A percentile compares a stretch with the other conserved stretches of the same genome.
phyloP scores from a whole-genome alignment of 2,113 vertebrate genomes.

The Campylomormyrus tamandua region DNA sequence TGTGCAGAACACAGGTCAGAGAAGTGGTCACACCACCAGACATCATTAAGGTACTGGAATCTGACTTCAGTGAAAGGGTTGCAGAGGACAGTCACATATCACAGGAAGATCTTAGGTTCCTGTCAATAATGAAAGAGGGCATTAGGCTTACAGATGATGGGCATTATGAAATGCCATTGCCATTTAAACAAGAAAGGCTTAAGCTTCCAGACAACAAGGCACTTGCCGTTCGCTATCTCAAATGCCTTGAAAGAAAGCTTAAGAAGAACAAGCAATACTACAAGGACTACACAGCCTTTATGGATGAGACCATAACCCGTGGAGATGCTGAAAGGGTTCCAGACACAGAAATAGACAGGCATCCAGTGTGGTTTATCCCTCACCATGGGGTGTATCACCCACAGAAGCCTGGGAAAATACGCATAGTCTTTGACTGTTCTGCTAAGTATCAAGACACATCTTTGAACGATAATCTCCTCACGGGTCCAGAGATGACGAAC shows the following conservation, averaged over 20 bases:
- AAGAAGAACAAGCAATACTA: conserved; percentile 16
- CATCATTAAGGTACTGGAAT: conserved; percentile 17
- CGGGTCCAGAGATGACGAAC: conserved; percentile 14
- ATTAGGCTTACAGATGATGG: conserved; percentile 17
- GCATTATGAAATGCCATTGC: conserved; percentile 18
- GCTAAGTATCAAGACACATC: neutral
- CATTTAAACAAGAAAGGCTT: conserved; percentile 12
- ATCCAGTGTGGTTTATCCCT: conserved; percentile 19
- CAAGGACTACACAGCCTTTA: conserved; percentile 22
- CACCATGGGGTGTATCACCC: conserved; percentile 20
- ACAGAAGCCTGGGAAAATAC: conserved; percentile 24
- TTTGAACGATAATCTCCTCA: neutral
- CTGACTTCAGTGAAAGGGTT: conserved; percentile 20
- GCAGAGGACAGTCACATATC: conserved; percentile 7
- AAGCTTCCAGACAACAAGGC: conserved; percentile 23
- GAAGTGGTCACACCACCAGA: conserved; percentile 17
- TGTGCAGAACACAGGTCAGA: conserved; percentile 17
- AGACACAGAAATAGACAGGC: neutral
- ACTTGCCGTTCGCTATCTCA: conserved; percentile 16
- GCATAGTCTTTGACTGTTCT: conserved; percentile 19
- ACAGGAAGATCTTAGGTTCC: conserved; percentile 21
- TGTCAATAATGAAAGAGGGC: neutral
- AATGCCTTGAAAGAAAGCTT: conserved; percentile 15
- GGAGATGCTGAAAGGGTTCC: conserved; percentile 24
- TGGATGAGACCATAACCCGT: conserved; percentile 11